These are phyloP conservation scores for Drosophila emarginata DNA, from an alignment of 2,888 invertebrate species.

Conservation along the genomic window DNA sequence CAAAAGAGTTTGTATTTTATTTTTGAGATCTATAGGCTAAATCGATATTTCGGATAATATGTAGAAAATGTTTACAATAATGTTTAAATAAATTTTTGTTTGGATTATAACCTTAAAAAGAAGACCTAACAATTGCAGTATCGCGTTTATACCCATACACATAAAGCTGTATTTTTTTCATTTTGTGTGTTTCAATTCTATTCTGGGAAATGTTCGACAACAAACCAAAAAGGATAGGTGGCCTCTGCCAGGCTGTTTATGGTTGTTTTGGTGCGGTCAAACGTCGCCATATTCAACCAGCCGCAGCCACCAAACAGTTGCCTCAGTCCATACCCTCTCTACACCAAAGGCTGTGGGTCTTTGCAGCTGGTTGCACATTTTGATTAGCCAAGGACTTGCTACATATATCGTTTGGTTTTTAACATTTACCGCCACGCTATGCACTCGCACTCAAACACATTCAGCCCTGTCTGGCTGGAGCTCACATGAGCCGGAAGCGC, in stretches of 20 bases:
- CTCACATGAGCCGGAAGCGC: slow-evolving; percentile 74
- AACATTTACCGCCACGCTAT: slow-evolving; percentile 53
- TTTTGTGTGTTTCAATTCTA: background rate
- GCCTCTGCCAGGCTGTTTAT: background rate
- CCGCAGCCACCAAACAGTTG: slow-evolving; percentile 20
- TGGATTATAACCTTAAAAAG: background rate
- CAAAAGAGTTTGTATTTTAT: too few relatives aligned
- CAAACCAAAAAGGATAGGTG: background rate
- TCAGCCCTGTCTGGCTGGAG: slow-evolving; percentile 29
- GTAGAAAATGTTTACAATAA: too few relatives aligned
- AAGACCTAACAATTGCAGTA: background rate
- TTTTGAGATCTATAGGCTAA: too few relatives aligned
- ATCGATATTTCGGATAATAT: too few relatives aligned
- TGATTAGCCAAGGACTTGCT: slow-evolving; percentile 60
- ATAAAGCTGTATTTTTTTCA: background rate
- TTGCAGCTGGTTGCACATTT: slow-evolving; percentile 74
- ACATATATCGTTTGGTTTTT: slow-evolving; percentile 59
- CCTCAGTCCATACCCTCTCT: background rate
- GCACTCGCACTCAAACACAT: slow-evolving; percentile 6
- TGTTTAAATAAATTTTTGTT: too few relatives aligned
- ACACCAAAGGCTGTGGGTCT: slow-evolving; percentile 33
- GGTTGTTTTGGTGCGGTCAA: slow-evolving; percentile 51
- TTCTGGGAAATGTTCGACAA: background rate
- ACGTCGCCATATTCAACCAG: slow-evolving; percentile 11
- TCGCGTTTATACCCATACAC: background rate